phyloP scores from a whole-genome alignment of 2,888 invertebrate genomes.

The Patella caerulea region DNA sequence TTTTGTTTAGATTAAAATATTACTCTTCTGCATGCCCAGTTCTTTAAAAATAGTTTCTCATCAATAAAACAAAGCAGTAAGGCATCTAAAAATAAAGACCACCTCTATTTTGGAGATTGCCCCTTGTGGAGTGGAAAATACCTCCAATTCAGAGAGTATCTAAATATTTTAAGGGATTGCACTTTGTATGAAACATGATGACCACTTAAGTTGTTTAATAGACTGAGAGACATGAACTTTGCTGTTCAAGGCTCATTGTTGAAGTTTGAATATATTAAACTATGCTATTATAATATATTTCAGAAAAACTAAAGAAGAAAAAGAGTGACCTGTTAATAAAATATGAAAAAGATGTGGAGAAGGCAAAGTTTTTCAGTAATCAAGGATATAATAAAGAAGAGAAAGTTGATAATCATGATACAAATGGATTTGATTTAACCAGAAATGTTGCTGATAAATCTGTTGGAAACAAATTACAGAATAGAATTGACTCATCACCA shows the following conservation, averaged over 20 bases:
- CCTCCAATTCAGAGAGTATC: neutral
- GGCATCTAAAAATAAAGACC: neutral
- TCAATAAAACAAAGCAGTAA: neutral
- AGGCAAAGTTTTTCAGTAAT: neutral
- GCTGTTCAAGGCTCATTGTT: neutral
- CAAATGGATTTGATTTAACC: conserved; percentile 1
- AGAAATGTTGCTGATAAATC: neutral
- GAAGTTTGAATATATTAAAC: neutral
- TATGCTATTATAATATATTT: neutral
- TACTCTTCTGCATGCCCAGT: neutral
- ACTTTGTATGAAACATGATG: conserved; percentile 1
- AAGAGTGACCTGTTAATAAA: conserved; percentile 1
- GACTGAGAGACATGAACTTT: neutral
- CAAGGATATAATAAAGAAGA: neutral
- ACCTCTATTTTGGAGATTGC: neutral
- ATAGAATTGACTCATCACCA: neutral
- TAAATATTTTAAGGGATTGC: neutral
- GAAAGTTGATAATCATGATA: neutral
- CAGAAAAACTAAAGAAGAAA: neutral
- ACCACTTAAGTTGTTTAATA: neutral
- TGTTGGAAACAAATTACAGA: neutral
- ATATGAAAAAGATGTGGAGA: neutral
- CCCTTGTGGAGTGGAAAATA: neutral
- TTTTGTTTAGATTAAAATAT: neutral
- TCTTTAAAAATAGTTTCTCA: neutral